phyloP scores from a whole-genome alignment of 2,113 vertebrate genomes.

The Machaerirhynchus nigripectus region DNA sequence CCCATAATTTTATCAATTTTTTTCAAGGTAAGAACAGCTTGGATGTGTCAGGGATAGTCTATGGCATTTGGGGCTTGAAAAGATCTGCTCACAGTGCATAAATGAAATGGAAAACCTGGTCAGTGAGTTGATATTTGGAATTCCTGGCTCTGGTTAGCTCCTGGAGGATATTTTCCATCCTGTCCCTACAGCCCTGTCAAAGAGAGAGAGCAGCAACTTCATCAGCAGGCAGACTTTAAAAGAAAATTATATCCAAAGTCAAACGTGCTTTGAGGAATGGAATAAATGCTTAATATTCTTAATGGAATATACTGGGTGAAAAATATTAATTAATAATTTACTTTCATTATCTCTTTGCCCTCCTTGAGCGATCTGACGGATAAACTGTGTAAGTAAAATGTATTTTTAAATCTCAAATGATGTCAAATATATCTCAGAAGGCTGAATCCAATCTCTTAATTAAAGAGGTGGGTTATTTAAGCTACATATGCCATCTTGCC shows the following conservation, averaged over 20 bases:
- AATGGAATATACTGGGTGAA: background rate
- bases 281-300: background rate
- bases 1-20: background rate
- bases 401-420: slow-evolving; percentile 16
- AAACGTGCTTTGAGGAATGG: background rate
- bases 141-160: background rate
- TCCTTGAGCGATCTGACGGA: background rate
- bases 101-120: background rate
- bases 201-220: background rate
- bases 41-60: background rate
- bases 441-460: slow-evolving; percentile 29
- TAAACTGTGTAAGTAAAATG: background rate
- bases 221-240: background rate
- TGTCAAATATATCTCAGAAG: slow-evolving; percentile 18
- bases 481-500: slow-evolving; percentile 1
- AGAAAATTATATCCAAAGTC: background rate
- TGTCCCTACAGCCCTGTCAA: background rate
- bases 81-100: background rate
- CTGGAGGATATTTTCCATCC: background rate
- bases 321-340: slow-evolving; percentile 33
- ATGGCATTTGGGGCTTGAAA: background rate
- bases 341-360: slow-evolving; percentile 22
- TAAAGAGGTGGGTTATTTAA: slow-evolving; percentile 26
- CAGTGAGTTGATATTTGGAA: background rate
- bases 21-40: background rate